Conservation (phyloP, 2,113 vertebrate species). For the Toxotes jaculatrix region DNA sequence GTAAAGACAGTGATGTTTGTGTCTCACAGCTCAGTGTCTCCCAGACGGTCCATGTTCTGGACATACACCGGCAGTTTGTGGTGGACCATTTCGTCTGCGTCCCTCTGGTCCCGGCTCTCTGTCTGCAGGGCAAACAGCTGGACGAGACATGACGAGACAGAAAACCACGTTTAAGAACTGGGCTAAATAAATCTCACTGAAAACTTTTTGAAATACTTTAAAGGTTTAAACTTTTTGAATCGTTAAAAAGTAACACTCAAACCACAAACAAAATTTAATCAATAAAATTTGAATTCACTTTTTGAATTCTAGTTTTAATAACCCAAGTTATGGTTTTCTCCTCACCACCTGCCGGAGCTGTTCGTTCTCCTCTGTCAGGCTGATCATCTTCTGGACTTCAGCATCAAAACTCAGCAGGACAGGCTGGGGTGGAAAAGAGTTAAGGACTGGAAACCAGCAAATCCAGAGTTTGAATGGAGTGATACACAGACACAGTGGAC, state of each 20-base stretch:
- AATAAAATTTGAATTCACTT: background rate
- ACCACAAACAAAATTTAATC: background rate
- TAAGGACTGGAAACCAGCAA: conserved; percentile 50
- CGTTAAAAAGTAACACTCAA: background rate
- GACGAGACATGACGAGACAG: background rate
- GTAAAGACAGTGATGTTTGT: conserved; percentile 61
- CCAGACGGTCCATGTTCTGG: conserved; percentile 96
- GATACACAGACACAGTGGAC: background rate
- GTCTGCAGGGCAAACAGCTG: conserved; percentile 95
- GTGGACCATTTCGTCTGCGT: conserved; percentile 84
- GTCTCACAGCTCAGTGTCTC: conserved; percentile 96
- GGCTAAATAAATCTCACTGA: background rate
- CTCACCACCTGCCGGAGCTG: conserved; percentile 90
- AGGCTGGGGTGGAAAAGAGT: conserved; percentile 88
- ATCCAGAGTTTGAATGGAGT: background rate
- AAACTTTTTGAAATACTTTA: background rate
- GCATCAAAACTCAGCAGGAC: conserved; percentile 94
- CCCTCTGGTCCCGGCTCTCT: conserved; percentile 86
- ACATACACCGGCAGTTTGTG: conserved; percentile 94
- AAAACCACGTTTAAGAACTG: no score
- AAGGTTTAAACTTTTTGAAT: background rate
- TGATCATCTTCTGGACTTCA: conserved; percentile 90
- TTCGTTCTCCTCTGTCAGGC: conserved; percentile 94
- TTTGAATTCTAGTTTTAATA: no score
- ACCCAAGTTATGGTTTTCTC: background rate